These are phyloP conservation scores for Papilio polytes DNA, from an alignment of 1,140 invertebrate genomes.

Conservation along the genomic window DNA sequence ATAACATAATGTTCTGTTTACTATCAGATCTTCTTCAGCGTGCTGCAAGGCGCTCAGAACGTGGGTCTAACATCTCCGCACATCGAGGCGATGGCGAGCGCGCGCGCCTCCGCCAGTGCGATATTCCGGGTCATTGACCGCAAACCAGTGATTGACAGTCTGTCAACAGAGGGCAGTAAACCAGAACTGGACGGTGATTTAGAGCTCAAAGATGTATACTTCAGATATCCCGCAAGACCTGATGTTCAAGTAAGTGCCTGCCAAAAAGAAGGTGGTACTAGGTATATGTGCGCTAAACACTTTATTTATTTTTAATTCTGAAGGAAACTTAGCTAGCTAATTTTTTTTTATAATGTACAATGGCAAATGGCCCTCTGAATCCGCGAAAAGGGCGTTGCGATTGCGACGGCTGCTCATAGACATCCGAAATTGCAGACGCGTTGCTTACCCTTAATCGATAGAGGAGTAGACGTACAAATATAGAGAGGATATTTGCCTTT, in stretches of 20 bases:
- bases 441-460: no score
- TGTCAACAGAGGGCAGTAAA: constrained; percentile 87
- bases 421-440: no score
- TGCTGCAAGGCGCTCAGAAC: constrained; percentile 94
- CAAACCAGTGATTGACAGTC: constrained; percentile 91
- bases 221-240: constrained; percentile 93
- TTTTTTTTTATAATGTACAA: no score
- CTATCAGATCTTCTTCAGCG: constrained; percentile 90
- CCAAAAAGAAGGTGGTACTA: not conserved
- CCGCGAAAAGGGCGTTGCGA: no score
- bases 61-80: constrained; percentile 94
- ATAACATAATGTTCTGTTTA: constrained; percentile 15
- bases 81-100: constrained; percentile 89
- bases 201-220: constrained; percentile 90
- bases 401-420: no score
- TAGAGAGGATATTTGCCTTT: no score
- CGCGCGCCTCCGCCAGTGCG: constrained; percentile 91
- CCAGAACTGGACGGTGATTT: constrained; percentile 89
- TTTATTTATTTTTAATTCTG: not conserved
- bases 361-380: no score
- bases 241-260: constrained; percentile 80
- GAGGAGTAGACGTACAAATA: no score
- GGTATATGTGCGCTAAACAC: no score
- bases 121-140: constrained; percentile 93
- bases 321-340: not conserved